Conservation (phyloP, 2,888 invertebrate species). For the Apodemia hepburni region DNA sequence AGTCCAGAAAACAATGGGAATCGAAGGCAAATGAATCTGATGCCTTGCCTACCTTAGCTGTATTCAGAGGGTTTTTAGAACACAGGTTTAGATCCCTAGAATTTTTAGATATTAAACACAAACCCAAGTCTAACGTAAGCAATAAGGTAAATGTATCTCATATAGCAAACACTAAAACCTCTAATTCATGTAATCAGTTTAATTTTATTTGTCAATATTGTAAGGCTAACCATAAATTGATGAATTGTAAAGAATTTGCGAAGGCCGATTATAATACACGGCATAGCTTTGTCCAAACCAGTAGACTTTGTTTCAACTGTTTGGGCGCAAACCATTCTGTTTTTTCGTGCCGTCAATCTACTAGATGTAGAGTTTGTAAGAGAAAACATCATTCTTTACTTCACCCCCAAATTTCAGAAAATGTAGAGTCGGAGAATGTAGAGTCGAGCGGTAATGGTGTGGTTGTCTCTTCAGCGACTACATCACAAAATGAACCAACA, state of each 20-base stretch:
- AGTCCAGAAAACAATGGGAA: conserved; percentile 26
- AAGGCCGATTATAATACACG: conserved; percentile 24
- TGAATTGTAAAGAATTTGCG: conserved; percentile 30
- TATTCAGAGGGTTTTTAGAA: conserved; percentile 22
- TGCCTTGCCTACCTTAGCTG: conserved; percentile 16
- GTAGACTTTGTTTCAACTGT: conserved; percentile 34
- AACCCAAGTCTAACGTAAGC: not conserved
- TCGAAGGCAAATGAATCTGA: not conserved
- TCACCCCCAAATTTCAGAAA: conserved; percentile 22
- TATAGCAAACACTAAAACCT: not conserved
- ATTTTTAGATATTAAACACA: conserved; percentile 21
- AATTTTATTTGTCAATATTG: conserved; percentile 8
- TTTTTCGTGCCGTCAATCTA: conserved; percentile 24
- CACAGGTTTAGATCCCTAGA: conserved; percentile 22
- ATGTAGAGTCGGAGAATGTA: conserved; percentile 16
- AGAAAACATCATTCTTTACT: conserved; percentile 31
- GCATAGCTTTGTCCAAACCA: conserved; percentile 27
- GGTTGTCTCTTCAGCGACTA: conserved; percentile 18
- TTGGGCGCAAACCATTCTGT: conserved; percentile 26
- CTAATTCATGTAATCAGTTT: conserved; percentile 1
- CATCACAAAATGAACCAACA: conserved; percentile 17
- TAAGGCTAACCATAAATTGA: conserved; percentile 30
- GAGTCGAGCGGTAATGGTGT: conserved; percentile 22
- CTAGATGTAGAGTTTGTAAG: conserved; percentile 29
- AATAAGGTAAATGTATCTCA: conserved; percentile 7